Evolutionary conservation across 2,113 vertebrate genomes (phyloP).

Genomic region (Oenanthe oenanthe): DNA sequence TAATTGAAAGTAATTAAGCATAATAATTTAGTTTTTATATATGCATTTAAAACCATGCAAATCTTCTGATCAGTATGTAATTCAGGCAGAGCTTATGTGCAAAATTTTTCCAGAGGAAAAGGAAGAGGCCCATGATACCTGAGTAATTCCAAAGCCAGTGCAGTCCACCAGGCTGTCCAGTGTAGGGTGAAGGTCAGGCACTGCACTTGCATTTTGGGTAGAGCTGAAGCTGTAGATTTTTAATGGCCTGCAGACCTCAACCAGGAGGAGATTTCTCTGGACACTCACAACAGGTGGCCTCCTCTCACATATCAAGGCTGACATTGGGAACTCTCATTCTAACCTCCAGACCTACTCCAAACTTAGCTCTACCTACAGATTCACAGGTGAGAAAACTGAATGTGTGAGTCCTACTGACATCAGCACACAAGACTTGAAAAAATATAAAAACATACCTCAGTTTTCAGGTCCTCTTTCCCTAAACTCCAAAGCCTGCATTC

Average conservation of each 20-base stretch:
- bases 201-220: not conserved
- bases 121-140: fast-evolving
- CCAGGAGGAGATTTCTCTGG: not conserved
- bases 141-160: not conserved
- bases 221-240: not conserved
- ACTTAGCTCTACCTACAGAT: not conserved
- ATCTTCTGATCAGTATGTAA: not conserved
- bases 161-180: not conserved
- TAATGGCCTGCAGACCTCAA: not conserved
- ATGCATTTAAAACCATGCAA: not conserved
- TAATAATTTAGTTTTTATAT: not conserved
- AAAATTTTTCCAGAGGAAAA: not conserved
- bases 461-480: not conserved
- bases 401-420: not conserved
- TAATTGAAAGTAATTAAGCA: not conserved
- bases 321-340: not conserved
- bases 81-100: not conserved
- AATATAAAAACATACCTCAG: not conserved
- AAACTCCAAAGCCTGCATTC: not conserved
- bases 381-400: not conserved
- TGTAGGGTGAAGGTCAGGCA: not conserved
- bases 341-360: not conserved
- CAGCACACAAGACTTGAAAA: not conserved
- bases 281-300: not conserved
- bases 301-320: not conserved